Evolutionary conservation across 2,797 vertebrate genomes (phyloP), one percentile per base, ranked within the genome.

Genomic region (Rhinichthys osculus): DNA sequence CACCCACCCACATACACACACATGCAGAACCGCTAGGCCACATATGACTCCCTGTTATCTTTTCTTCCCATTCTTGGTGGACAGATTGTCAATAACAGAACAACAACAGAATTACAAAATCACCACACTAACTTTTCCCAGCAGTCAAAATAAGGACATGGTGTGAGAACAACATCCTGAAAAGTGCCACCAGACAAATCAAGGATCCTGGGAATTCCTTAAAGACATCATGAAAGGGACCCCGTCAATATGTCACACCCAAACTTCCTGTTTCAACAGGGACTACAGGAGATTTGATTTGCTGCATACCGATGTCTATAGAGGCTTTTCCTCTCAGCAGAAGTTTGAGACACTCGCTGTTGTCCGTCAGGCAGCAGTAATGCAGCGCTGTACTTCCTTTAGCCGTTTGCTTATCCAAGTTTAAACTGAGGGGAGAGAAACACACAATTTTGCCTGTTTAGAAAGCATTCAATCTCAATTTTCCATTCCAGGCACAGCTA

Each of bases 351-450:
- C 98, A 99, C 93, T 99, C 98, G 0, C 96, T 97, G 76, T 99
- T 99, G 96, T 99, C 98, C 0, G 98, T 99, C 92, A 99, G 96
- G 89, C 98, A 99, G 96, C 98, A 99, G 92, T 99, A 99, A 91
- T 99, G 98, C 87, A 99, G 94, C 11, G 98, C 98, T 0, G 98
- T 98, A 94, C 98, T 99, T 90, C 98, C 98, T 93, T 97, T 99
- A 78, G 94, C 95, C 0, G 98, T 99, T 92, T 99, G 98, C 84
- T 97, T 99, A 85, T 99, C 98, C 92, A 99, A 93, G 92, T 99
- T 99, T 91, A 97, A 95, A 81, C 98, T 99, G 91, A 50, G 47
- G 40, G 35, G 44, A 47, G 44, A 47, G 16, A 73, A 54, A 73
- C 33, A 85, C 10, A 73, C 30, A 47, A 47, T 42, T 21, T 57